phyloP scores from a whole-genome alignment of 1,140 invertebrate species.

The Calliphora vicina region DNA sequence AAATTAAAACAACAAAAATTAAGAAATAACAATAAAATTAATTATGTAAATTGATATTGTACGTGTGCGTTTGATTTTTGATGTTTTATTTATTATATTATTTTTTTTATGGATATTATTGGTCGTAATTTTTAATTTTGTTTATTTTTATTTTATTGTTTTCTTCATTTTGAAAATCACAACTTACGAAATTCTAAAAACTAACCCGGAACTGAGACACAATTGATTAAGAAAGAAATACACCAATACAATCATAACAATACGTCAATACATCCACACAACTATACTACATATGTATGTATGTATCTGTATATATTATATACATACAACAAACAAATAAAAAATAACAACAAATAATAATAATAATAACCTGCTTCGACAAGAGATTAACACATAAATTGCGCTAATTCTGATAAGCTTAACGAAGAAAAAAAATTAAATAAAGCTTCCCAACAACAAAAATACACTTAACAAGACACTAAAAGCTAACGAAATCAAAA shows the following conservation, averaged over 20 bases:
- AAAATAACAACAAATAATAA: not conserved
- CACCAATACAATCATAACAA: not conserved
- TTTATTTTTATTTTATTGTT: not conserved
- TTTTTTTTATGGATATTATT: not conserved
- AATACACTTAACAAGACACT: constrained; percentile 2
- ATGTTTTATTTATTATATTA: not conserved
- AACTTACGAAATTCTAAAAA: constrained; percentile 13
- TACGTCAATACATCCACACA: not conserved
- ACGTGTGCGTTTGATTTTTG: not conserved
- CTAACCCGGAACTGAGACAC: constrained; percentile 13
- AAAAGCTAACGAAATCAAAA: not conserved
- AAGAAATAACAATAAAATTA: not conserved
- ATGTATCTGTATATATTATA: no score
- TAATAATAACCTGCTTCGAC: constrained; percentile 27
- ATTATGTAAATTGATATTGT: not conserved
- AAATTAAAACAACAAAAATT: not conserved
- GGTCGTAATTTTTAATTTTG: not conserved
- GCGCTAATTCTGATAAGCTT: constrained; percentile 31
- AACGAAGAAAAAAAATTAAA: not conserved
- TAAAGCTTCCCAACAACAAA: not conserved
- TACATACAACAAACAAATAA: not conserved
- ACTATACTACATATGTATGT: no score
- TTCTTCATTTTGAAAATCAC: not conserved
- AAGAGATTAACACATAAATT: constrained; percentile 21
- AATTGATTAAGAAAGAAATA: constrained; percentile 1